Evolutionary conservation across 1,140 invertebrate genomes (phyloP), one percentile per base, ranked within the genome.

Genomic region (Saccostrea glomerata): DNA sequence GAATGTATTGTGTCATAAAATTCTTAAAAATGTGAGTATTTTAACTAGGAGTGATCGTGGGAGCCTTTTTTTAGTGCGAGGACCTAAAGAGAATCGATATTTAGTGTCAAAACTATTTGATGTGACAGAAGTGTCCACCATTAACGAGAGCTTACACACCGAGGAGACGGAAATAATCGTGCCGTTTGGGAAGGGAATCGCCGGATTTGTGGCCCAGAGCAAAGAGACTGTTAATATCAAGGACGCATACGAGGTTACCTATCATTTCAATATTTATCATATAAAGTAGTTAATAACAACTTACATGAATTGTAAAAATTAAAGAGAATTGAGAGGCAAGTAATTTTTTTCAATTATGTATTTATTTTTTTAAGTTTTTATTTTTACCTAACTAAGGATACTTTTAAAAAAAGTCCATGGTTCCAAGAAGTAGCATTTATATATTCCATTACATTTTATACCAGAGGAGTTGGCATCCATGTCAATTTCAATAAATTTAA

Each of bases 31-130:
- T 94, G 98, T 99, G 23, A 98, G 97, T 92, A 98, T 98, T 86
- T 95, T 99, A 11, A 96, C 98, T 88, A 97, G 98, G 92, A 98
- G 98, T 0, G 98, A 99, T 95, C 96, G 98, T n/a, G 98, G 98
- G 36, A 99, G 98, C 5, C 95, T 99, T 91, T 99, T 99, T 95
- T 96, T 99, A 77, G 98, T 98, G 2, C 97, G 98, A 93, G 98
- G 96, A 12, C 89, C 92, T 66, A 90, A 92, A 60, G 91, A 93
- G 40, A 92, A 92, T 60, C 90, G 91, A 92, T 97, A 97, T 95
- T 96, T 99, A 88, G 98, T 98, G 60, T 98, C 98, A 82, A 98
- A 98, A 93, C 95, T 99, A 84, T 99, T 99, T 95, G 98, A 99
- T 95, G 98, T 99, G 23, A 94, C 92, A 7, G 91, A 92, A 47